Evolutionary conservation across 2,888 invertebrate genomes (phyloP).

Genomic region (Frankliniella fusca): DNA sequence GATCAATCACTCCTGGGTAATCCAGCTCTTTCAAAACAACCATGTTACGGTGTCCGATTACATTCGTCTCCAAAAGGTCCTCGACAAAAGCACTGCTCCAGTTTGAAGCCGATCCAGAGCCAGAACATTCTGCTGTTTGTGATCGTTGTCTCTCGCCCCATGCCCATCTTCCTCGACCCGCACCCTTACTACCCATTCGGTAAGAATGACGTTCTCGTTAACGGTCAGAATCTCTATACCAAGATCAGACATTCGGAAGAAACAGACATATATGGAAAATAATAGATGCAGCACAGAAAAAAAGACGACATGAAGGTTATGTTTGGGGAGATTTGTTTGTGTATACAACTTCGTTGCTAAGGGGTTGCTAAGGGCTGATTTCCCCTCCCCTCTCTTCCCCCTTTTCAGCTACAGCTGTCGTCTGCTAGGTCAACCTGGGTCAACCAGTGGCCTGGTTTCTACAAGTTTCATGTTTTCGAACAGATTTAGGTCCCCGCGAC

Average conservation of each 20-base stretch:
- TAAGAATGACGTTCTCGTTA: neutral
- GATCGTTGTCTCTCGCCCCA: neutral
- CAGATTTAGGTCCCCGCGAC: neutral
- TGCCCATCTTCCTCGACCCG: neutral
- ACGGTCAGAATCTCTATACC: neutral
- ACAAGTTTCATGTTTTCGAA: neutral
- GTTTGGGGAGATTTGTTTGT: neutral
- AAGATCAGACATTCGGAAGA: neutral
- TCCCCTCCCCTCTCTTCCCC: neutral
- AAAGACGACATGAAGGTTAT: neutral
- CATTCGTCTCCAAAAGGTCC: neutral
- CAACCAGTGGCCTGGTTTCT: neutral
- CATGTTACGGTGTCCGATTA: neutral
- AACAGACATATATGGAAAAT: neutral
- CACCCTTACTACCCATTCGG: neutral
- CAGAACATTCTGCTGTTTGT: neutral
- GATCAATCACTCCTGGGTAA: neutral
- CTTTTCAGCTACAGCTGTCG: neutral
- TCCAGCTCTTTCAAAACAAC: neutral
- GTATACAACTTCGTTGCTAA: neutral
- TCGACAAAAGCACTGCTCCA: neutral
- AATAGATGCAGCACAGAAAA: too few species aligned
- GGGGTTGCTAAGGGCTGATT: constrained; percentile 16
- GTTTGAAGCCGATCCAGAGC: neutral
- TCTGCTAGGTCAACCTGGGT: constrained; percentile 8